Evolutionary conservation across 53 echinoderm and acorn worm species (phyloP), one percentile per base, ranked within the genome.

Genomic region (Mesocentrotus franciscanus): DNA sequence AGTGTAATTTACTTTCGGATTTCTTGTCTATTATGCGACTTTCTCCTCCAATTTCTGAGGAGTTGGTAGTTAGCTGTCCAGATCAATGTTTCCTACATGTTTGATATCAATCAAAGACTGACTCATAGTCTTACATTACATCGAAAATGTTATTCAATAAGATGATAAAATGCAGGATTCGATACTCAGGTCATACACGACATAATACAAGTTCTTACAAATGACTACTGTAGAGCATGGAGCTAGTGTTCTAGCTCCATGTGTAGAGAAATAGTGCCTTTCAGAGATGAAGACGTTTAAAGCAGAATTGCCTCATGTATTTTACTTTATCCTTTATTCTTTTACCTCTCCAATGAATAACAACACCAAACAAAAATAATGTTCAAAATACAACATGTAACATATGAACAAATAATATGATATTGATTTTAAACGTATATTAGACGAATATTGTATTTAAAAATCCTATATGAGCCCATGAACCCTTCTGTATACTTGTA

Each of bases 41-140:
- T 81, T 81, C 81, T 81, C 81, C 81, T 81, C 42, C 18, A 42
- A 42, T 39, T 36, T 81, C 81, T 81, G 81, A 81, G 36, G 81
- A 81, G 30, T 29, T 74, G 30, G 74, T 74, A 74, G 74, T 74
- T 74, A 9, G 81, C 42, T 81, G 81, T 81, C 81, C 42, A 18
- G 34, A 81, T 81, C 81, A 81, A 81, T 81, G 81, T 42, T 42
- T 81, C 81, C 36, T 42, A 11, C 12, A 81, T 74, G 32, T 74
- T 29, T 74, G 12, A 74, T 12, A 76, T 76, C 76, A 81, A 39
- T 39, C 81, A 81, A 0, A 81, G 1, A 17, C 42, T 81, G 81
- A 81, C 81, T 36, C 42, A 36, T 18, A 74, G 32, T 27, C 27
- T 72, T 20, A 68, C 32, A 30, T 74, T 29, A 74, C 30, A 29